A percentile compares a stretch with the other conserved stretches of the same genome.
Conservation (phyloP, 2,888 invertebrate species). For the Andrena marginata region DNA sequence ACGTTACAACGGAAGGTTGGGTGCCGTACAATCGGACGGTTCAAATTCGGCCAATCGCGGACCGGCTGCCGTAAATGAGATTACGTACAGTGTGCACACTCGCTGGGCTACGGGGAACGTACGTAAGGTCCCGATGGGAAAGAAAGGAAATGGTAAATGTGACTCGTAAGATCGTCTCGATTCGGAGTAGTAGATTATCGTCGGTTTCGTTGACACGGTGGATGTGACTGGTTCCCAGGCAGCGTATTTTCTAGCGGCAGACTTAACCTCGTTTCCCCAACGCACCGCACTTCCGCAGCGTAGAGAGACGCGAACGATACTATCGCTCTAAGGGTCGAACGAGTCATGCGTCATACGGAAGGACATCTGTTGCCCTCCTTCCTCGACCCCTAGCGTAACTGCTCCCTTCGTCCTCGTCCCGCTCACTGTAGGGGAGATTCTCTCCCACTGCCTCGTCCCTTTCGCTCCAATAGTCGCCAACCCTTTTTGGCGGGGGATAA, state of each 20-base stretch:
- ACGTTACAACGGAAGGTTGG: neutral
- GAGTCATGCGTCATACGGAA: constrained; percentile 75
- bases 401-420: constrained; percentile 5
- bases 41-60: constrained; percentile 43
- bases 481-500: constrained; percentile 37
- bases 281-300: constrained; percentile 59
- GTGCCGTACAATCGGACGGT: neutral
- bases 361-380: constrained; percentile 77
- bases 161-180: neutral
- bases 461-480: neutral
- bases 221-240: constrained; percentile 42
- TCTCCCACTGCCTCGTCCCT: neutral
- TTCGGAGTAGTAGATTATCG: neutral
- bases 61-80: constrained; percentile 30
- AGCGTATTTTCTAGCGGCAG: constrained; percentile 21
- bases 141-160: neutral
- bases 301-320: constrained; percentile 64
- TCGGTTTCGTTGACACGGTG: constrained; percentile 3
- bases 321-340: constrained; percentile 63
- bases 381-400: constrained; percentile 57
- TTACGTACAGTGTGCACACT: constrained; percentile 10
- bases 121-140: neutral
- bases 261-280: constrained; percentile 31
- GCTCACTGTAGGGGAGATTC: neutral
- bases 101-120: neutral